Conservation (phyloP, 2,113 vertebrate genomes). For the Monopterus albus region DNA sequence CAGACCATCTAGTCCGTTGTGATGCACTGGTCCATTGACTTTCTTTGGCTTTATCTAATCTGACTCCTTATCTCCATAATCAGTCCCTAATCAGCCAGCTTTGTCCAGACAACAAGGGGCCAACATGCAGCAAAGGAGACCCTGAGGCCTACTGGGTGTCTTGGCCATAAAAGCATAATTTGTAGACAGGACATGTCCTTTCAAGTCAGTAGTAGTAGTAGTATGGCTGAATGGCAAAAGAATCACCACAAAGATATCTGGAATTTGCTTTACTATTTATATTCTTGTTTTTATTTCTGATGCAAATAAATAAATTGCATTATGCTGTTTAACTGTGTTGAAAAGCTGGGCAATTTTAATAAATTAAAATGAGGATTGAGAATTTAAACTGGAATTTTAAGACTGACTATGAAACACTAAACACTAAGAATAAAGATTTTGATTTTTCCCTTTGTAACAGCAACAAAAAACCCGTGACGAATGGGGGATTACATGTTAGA, state of each 20-base stretch:
- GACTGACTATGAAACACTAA: too few relatives aligned
- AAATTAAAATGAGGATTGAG: too few relatives aligned
- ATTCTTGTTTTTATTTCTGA: too few relatives aligned
- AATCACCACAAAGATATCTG: constrained; percentile 16
- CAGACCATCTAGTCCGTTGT: constrained; percentile 36
- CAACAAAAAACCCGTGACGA: constrained; percentile 1
- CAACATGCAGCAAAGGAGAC: constrained; percentile 62
- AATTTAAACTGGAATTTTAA: background rate
- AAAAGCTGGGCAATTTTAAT: too few relatives aligned
- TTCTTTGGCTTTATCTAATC: constrained; percentile 57
- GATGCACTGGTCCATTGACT: constrained; percentile 22
- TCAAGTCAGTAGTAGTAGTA: constrained; percentile 41
- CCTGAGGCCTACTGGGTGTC: constrained; percentile 42
- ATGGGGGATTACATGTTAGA: background rate
- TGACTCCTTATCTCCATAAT: constrained; percentile 68
- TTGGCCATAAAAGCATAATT: constrained; percentile 60
- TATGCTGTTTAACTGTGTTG: too few relatives aligned
- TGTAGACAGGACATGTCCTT: constrained; percentile 50
- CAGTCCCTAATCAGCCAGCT: constrained; percentile 71
- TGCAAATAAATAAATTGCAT: too few relatives aligned
- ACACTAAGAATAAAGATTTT: too few relatives aligned
- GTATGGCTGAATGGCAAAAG: constrained; percentile 26
- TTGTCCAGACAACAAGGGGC: constrained; percentile 77
- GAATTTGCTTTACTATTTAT: background rate
- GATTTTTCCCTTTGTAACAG: background rate